These are phyloP conservation scores for Butorides virescens DNA, from an alignment of 2,113 vertebrate species.

Conservation along the genomic window DNA sequence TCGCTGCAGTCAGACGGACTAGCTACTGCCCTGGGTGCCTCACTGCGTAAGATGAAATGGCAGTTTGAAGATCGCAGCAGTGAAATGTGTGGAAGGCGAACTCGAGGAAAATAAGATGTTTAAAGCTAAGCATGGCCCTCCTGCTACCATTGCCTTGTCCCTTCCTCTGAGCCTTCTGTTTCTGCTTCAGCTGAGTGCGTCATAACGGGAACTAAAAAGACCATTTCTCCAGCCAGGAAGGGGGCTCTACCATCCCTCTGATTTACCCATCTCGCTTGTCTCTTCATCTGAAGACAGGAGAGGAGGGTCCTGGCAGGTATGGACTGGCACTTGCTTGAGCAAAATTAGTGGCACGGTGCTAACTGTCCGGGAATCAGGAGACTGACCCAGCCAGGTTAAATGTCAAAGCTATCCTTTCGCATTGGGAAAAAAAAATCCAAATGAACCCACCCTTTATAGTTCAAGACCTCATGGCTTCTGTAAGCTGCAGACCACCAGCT, in stretches of 20 bases:
- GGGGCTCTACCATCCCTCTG: neutral
- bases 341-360: neutral
- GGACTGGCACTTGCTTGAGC: neutral
- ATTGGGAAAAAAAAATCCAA: neutral
- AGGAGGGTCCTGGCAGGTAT: neutral
- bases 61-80: neutral
- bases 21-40: neutral
- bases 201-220: neutral
- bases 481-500: neutral
- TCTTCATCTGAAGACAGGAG: neutral
- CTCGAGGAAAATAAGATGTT: neutral
- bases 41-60: slow-evolving; percentile 20
- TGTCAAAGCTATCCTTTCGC: neutral
- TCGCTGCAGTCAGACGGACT: neutral
- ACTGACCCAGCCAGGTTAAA: neutral
- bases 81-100: neutral
- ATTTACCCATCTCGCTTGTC: neutral
- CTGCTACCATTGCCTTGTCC: neutral
- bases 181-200: neutral
- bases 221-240: neutral
- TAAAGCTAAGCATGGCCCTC: neutral
- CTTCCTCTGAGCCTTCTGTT: neutral
- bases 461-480: neutral
- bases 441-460: neutral
- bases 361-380: neutral